Evolutionary conservation across 2,888 invertebrate genomes (phyloP), one percentile per base, ranked within the genome.

Genomic region (Machimus rusticus): DNA sequence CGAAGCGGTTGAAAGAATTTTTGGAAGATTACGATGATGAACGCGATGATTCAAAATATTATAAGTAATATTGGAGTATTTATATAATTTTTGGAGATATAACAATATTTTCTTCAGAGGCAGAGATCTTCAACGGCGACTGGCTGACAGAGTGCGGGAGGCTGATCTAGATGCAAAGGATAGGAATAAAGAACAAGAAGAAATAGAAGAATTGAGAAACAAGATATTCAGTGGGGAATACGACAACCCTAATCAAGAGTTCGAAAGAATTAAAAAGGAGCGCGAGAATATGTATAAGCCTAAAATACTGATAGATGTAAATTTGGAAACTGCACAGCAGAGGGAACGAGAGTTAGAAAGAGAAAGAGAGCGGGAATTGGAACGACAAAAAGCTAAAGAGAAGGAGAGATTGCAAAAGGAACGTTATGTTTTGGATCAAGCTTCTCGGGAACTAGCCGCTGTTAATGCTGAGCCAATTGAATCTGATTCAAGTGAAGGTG

Each of bases 21-120:
- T 94, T 99, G 3, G 99, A 99, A 93, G 99, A 99, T 93, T 99
- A 99, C 91, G 99, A 99, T 91, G 99, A 99, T 93, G 99, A 99
- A 93, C 94, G 98, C 86, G 99, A 99, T 93, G 99, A 99, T 92
- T 95, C 96, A 81, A 99, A 99, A 93, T 99, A 97, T 93, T 99
- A 99, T 94, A 98, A 97, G 91, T 91, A 90, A 86, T 86, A 81
- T 77, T 46, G 95, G 95, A 91, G 92, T 94, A 91, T 34, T 85
- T 66, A 16, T 85, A 79, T 87, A 28, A 74, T 23, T 43, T n/a
- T 19, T 76, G 57, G 74, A 82, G 4, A 39, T 74, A 46, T 46
- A 77, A 5, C 76, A 28, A 88, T 88, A 87, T 89, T 55, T 66
- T 76, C 79, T 88, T 74, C 74, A 91, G 92, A 91, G 97, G 97